Conservation (phyloP, 2,113 vertebrate genomes). For the Apteryx owenii region DNA sequence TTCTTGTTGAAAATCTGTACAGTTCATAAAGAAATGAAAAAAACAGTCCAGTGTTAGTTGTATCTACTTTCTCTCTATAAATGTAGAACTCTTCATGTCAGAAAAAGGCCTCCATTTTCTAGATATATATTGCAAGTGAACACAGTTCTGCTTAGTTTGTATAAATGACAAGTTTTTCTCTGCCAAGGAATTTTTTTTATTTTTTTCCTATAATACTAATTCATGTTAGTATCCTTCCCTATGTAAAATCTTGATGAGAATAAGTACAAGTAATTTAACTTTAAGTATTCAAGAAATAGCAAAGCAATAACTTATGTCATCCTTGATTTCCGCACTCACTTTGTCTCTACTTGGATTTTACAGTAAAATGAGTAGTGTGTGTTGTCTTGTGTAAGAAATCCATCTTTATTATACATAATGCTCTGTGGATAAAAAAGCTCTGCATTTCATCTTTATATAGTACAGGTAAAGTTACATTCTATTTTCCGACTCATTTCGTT, state of each 20-base stretch:
- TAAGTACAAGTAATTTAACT: not conserved
- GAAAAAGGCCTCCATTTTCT: not conserved
- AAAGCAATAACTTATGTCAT: not conserved
- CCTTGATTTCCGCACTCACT: not conserved
- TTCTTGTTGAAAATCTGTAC: not conserved
- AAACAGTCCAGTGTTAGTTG: fast-evolving
- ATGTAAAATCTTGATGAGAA: not conserved
- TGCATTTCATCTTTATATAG: not conserved
- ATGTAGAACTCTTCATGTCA: not conserved
- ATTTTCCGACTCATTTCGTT: not conserved
- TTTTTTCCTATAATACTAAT: not conserved
- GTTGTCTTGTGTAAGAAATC: not conserved
- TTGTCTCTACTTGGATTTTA: not conserved
- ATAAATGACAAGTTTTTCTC: not conserved
- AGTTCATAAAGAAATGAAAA: not conserved
- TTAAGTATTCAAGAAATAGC: not conserved
- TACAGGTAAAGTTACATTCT: not conserved
- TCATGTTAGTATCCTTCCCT: not conserved
- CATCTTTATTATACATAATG: not conserved
- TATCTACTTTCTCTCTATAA: not conserved
- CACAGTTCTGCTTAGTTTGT: not conserved
- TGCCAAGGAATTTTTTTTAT: not conserved
- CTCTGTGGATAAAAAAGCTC: not conserved
- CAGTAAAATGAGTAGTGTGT: not conserved
- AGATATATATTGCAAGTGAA: not conserved